These are phyloP conservation scores for Platycheirus rosarum DNA, from an alignment of 2,888 invertebrate species.

Conservation along the genomic window DNA sequence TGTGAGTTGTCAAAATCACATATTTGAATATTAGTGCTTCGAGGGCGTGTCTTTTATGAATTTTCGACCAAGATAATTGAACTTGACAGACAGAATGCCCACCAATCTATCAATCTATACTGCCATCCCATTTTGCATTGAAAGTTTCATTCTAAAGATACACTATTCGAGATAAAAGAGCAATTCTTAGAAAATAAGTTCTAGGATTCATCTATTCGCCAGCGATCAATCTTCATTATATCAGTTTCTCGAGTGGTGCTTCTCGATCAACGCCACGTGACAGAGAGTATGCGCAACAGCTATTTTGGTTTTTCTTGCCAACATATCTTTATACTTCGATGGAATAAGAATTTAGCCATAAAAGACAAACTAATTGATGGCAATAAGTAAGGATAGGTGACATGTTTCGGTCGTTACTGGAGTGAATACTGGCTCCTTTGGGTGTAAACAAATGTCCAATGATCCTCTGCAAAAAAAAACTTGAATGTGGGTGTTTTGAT, in stretches of 20 bases:
- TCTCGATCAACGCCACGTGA: slow-evolving; percentile 65
- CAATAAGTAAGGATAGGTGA: slow-evolving; percentile 58
- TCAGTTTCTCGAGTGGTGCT: slow-evolving; percentile 55
- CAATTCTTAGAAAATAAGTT: slow-evolving; percentile 57
- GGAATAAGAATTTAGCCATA: slow-evolving; percentile 13
- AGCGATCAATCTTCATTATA: slow-evolving; percentile 69
- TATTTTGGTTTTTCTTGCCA: not conserved
- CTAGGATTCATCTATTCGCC: slow-evolving; percentile 58
- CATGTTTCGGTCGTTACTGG: slow-evolving; percentile 58
- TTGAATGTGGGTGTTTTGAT: slow-evolving; percentile 52
- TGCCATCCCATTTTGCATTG: not conserved
- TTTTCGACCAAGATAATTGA: slow-evolving; percentile 22
- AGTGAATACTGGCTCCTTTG: slow-evolving; percentile 61
- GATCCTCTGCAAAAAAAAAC: slow-evolving; percentile 2
- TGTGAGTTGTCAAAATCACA: slow-evolving; percentile 15
- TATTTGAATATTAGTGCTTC: not conserved
- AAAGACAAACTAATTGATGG: slow-evolving; percentile 65
- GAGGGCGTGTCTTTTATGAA: slow-evolving; percentile 8
- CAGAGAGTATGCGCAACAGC: slow-evolving; percentile 46
- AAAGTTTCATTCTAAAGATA: not conserved
- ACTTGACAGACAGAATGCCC: slow-evolving; percentile 47
- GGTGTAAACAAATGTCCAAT: slow-evolving; percentile 59
- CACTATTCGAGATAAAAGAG: slow-evolving; percentile 1
- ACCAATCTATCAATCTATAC: slow-evolving; percentile 7
- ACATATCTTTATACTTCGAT: not conserved